These are phyloP conservation scores for Grallaria varia DNA, from an alignment of 2,113 vertebrate species.

Conservation along the genomic window DNA sequence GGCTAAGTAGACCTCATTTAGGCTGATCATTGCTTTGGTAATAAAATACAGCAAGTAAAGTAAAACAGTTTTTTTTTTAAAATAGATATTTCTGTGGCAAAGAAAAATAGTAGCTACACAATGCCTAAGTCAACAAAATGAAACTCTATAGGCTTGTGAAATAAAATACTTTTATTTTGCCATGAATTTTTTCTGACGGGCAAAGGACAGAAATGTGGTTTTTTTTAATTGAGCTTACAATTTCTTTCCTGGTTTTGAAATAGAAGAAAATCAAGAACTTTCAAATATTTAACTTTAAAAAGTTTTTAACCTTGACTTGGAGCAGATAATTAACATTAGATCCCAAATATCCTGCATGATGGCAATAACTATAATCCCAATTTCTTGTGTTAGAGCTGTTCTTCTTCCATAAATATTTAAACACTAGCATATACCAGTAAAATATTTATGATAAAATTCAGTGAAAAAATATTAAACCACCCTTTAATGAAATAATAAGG, in stretches of 20 bases:
- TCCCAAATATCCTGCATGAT: not conserved
- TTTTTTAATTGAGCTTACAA: not conserved
- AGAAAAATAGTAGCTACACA: not conserved
- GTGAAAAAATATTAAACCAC: not conserved
- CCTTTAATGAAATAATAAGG: not conserved
- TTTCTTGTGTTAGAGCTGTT: not conserved
- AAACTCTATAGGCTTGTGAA: not conserved
- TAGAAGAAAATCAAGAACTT: not conserved
- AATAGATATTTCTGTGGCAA: not conserved
- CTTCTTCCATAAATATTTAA: not conserved
- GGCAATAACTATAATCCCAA: not conserved
- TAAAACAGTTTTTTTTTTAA: not conserved
- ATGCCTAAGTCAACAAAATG: not conserved
- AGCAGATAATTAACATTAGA: not conserved
- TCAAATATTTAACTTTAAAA: not conserved
- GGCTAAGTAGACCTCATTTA: not conserved
- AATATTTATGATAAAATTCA: not conserved
- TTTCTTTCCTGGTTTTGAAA: not conserved
- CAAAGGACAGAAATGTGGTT: not conserved
- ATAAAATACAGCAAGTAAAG: not conserved
- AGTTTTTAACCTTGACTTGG: not conserved
- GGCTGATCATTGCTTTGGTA: not conserved
- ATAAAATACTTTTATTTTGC: not conserved
- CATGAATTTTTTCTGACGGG: not conserved
- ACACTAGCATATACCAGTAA: not conserved